Percentiles rank a stretch among this genome's conserved stretches.
Evolutionary conservation across 2,797 vertebrate species (phyloP).

Genomic region (Arctocebus calabarensis): DNA sequence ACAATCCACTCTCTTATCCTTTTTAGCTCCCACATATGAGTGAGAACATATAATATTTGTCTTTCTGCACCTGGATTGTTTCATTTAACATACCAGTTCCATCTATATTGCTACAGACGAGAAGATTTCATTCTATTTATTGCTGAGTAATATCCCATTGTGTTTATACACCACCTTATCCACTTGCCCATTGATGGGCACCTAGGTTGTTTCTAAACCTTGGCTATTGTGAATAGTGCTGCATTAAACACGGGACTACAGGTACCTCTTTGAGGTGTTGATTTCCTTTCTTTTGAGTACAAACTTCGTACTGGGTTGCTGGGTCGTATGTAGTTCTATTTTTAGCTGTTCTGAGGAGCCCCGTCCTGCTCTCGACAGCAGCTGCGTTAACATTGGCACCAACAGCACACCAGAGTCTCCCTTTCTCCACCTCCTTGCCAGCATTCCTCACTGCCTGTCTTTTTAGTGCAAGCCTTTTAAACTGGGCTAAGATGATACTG

Average conservation of each 20-base stretch:
- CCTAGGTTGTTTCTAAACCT: neutral
- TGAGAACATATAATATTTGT: neutral
- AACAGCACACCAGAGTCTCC: neutral
- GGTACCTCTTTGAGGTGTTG: neutral
- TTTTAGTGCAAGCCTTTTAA: neutral
- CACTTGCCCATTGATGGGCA: neutral
- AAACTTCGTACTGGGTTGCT: neutral
- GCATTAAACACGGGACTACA: neutral
- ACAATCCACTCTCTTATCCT: neutral
- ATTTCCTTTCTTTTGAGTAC: neutral
- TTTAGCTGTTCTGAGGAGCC: neutral
- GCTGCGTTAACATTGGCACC: neutral
- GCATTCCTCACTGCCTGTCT: neutral
- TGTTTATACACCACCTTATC: neutral
- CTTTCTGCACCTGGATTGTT: neutral
- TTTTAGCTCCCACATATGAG: neutral
- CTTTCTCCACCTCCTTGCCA: neutral
- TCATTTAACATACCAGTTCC: neutral
- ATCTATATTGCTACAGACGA: neutral
- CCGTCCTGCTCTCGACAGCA: neutral
- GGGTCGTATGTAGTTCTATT: neutral
- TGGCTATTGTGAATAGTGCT: neutral
- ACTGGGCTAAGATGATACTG: neutral
- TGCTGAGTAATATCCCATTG: neutral
- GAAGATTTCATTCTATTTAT: neutral